A percentile compares a stretch with the other conserved stretches of the same genome.
These are phyloP conservation scores for Drosophila equinoxialis DNA, from an alignment of 1,140 invertebrate species.

Conservation along the genomic window DNA sequence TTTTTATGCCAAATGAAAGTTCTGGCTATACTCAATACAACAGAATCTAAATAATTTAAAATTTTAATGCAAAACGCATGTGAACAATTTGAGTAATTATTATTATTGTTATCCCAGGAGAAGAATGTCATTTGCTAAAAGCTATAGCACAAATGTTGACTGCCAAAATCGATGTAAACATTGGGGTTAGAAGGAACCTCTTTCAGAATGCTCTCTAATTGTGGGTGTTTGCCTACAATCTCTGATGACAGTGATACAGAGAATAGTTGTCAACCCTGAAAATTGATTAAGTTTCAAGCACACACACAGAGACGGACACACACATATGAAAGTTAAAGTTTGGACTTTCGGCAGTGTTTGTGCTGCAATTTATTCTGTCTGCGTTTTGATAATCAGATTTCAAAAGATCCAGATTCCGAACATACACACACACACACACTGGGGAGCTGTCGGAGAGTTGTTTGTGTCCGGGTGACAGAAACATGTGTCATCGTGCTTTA, in stretches of 20 bases:
- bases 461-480: conserved; percentile 23
- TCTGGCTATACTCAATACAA: background rate
- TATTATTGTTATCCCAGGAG: conserved; percentile 4
- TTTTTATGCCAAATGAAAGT: background rate
- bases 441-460: conserved; percentile 1
- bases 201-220: conserved; percentile 12
- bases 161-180: conserved; percentile 5
- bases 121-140: conserved; percentile 19
- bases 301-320: background rate
- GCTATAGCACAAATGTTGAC: background rate
- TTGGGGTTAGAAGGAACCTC: background rate
- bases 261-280: conserved; percentile 1
- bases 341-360: background rate
- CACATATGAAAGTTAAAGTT: background rate
- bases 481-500: conserved; percentile 29
- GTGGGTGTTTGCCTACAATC: background rate
- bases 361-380: background rate
- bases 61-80: background rate
- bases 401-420: conserved; percentile 6
- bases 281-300: conserved; percentile 13
- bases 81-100: conserved; percentile 17
- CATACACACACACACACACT: background rate
- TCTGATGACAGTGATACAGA: conserved; percentile 7
- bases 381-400: conserved; percentile 19
- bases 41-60: background rate